A percentile compares a stretch with the other conserved stretches of the same genome.
Conservation (phyloP, 2,797 vertebrate species). For the Chiloscyllium punctatum region DNA sequence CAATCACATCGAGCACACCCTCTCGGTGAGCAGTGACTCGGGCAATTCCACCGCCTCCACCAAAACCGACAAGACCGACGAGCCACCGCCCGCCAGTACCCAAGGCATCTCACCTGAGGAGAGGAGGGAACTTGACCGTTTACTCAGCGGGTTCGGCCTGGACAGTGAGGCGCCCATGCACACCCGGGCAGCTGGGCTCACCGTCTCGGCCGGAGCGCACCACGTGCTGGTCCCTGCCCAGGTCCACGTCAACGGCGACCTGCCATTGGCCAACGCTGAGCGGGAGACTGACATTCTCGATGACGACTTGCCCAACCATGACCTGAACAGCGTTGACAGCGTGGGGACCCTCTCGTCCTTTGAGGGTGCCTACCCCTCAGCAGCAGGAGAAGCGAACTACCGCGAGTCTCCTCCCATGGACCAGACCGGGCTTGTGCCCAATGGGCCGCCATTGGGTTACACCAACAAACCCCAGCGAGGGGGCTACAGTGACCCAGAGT, state of each 20-base stretch:
- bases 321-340: conserved; percentile 85
- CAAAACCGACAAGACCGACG: conserved; percentile 93
- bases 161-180: conserved; percentile 70
- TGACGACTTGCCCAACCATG: conserved; percentile 84
- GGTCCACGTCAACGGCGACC: conserved; percentile 83
- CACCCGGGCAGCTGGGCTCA: conserved; percentile 53
- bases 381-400: conserved; percentile 56
- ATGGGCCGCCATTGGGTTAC: conserved; percentile 50
- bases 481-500: conserved; percentile 47
- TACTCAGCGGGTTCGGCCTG: conserved; percentile 82
- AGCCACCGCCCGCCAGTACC: conserved; percentile 55
- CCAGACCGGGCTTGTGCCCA: conserved; percentile 56
- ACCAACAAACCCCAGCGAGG: conserved; percentile 56
- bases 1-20: conserved; percentile 80
- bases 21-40: conserved; percentile 94
- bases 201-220: conserved; percentile 57
- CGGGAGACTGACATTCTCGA: conserved; percentile 96
- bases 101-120: conserved; percentile 71
- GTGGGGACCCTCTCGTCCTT: conserved; percentile 84
- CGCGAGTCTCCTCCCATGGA: conserved; percentile 51
- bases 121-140: conserved; percentile 82
- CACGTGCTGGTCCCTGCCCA: conserved; percentile 82
- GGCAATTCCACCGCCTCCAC: conserved; percentile 96
- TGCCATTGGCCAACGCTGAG: conserved; percentile 55
- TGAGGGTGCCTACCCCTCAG: conserved; percentile 62